Evolutionary conservation across 2,113 vertebrate species (phyloP), one percentile per base, ranked within the genome.

Genomic region (Pardalotus punctatus): DNA sequence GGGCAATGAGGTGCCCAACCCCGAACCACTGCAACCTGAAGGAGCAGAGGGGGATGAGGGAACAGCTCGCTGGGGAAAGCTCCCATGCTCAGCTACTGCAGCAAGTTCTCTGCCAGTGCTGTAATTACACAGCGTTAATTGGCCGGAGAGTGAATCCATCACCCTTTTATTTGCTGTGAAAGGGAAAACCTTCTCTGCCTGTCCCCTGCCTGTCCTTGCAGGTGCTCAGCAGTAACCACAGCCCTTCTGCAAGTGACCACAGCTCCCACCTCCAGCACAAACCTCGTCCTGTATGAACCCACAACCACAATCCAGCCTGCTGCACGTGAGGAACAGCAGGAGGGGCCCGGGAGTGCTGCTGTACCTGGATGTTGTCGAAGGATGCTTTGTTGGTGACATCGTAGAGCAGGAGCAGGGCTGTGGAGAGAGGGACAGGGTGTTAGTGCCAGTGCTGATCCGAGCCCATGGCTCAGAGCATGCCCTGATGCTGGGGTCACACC

Each of bases 321-420:
- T 2, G 3, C 35, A 13, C 4, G 0, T 1, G 1, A 20, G 74
- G 47, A 35, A 21, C 3, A 3, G 43, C 73, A 28, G 79, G 42
- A 36, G 61, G 47, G 78, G 12, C 25, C 21, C 1, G 0, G 25
- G 33, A 28, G 7, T 10, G 58, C 48, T 19, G 45, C 61, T 96
- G 28, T 98, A 99, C 99, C 98, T 98, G 98, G 91, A 99, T 99
- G 98, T 99, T 99, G 98, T 99, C 99, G 2, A 99, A 99, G 5
- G 99, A 99, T 0, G 98, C 97, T 97, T 98, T 99, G 98, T 99
- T 99, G 96, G 99, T 99, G 96, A 99, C 98, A 10, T 99, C 99
- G 10, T 99, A 99, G 54, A 99, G 98, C 94, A 99, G 97, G 87
- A 99, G 98, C 95, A 99, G 98, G 74, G 99, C 99, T 99, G 96